Percentiles rank a stretch among this genome's conserved stretches.
These are phyloP conservation scores for Crocuta crocuta DNA, from an alignment of 2,113 vertebrate genomes.

Conservation along the genomic window DNA sequence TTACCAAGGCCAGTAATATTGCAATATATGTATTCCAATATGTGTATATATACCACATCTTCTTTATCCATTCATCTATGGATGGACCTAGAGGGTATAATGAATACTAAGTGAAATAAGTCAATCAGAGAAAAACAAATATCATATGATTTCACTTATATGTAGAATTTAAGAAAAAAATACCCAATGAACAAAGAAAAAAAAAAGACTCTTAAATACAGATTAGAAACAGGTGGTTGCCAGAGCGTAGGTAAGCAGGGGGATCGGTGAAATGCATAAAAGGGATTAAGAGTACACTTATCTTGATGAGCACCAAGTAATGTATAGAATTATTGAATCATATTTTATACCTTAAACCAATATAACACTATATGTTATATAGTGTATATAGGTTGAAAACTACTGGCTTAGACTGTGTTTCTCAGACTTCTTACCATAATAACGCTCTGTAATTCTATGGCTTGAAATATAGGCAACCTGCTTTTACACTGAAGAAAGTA, in stretches of 20 bases:
- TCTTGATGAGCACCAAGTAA: not conserved
- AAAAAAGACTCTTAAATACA: not conserved
- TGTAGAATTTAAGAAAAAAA: not conserved
- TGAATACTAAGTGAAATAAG: not conserved
- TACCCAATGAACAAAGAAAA: not conserved
- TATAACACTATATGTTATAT: not conserved
- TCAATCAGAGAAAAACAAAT: not conserved
- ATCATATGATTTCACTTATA: not conserved
- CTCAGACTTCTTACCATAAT: slow-evolving; percentile 49
- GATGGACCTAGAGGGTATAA: not conserved
- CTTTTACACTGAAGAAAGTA: slow-evolving; percentile 29
- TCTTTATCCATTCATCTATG: not conserved
- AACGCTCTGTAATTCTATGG: slow-evolving; percentile 15
- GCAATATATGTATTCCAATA: not conserved
- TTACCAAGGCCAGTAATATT: not conserved
- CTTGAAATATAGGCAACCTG: slow-evolving; percentile 27
- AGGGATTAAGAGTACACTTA: not conserved
- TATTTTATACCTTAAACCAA: not conserved
- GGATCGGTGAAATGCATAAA: not conserved
- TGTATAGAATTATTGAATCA: not conserved
- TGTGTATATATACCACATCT: not conserved
- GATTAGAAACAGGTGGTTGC: not conserved
- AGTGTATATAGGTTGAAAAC: not conserved
- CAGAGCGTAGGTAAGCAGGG: not conserved
- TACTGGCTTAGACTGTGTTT: not conserved